Conservation (phyloP, 2,888 invertebrate species). For the Cerastis rubricosa region DNA sequence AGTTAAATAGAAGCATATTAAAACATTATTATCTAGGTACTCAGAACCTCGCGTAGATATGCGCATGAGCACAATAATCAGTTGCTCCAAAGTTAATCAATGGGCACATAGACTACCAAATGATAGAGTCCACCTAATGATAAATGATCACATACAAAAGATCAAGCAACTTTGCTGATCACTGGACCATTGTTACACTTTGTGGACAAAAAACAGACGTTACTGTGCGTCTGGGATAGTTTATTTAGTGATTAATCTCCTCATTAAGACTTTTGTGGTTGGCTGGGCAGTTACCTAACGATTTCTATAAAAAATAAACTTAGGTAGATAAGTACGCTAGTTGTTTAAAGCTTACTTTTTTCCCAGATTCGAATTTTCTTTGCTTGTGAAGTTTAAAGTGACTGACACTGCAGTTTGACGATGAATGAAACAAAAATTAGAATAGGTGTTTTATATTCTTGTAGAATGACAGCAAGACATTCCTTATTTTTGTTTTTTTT, state of each 20-base stretch:
- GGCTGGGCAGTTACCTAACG: neutral
- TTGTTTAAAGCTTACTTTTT: neutral
- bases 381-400: neutral
- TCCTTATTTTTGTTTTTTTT: conserved; percentile 8
- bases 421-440: neutral
- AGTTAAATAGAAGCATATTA: neutral
- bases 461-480: neutral
- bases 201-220: conserved; percentile 48
- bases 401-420: neutral
- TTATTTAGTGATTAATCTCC: conserved; percentile 57
- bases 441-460: neutral
- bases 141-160: conserved; percentile 55
- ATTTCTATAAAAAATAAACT: conserved; percentile 8
- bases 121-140: conserved; percentile 44
- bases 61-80: conserved; percentile 30
- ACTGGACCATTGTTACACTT: conserved; percentile 45
- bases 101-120: conserved; percentile 34
- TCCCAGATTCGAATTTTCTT: neutral
- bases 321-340: neutral
- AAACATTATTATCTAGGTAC: neutral
- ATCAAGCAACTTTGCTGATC: conserved; percentile 46
- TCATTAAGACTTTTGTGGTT: conserved; percentile 41
- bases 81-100: conserved; percentile 38
- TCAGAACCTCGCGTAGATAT: neutral
- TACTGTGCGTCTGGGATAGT: conserved; percentile 33